phyloP scores from a whole-genome alignment of 2,797 vertebrate genomes.

The Ficedula albicollis region DNA sequence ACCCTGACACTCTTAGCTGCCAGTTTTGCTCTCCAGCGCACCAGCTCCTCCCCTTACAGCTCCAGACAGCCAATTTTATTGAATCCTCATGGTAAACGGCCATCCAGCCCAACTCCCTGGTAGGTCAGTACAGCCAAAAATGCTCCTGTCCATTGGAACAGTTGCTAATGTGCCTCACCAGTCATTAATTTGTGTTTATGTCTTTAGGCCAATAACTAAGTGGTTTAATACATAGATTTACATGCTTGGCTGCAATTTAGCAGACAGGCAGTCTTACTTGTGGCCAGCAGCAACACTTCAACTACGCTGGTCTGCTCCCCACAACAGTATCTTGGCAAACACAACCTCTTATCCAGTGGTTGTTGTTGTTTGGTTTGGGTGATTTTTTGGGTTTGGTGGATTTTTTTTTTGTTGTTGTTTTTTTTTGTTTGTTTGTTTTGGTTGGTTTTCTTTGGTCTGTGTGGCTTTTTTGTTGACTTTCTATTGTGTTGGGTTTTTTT shows the following conservation, averaged over 20 bases:
- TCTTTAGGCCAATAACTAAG: not conserved
- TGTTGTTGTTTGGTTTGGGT: not conserved
- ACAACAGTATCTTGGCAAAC: not conserved
- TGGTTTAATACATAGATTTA: not conserved
- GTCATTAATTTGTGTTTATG: not conserved
- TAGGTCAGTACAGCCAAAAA: not conserved
- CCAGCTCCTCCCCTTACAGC: not conserved
- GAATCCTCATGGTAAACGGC: accelerated
- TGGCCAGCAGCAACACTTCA: not conserved
- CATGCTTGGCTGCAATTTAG: not conserved
- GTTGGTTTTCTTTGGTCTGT: not conserved
- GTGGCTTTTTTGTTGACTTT: not conserved
- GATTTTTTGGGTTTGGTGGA: not conserved
- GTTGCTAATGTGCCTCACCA: not conserved
- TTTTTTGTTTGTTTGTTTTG: not conserved
- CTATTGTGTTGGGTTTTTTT: too few species aligned
- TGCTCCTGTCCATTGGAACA: not conserved
- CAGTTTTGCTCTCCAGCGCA: not conserved
- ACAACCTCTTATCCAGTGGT: not conserved
- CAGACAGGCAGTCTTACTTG: not conserved
- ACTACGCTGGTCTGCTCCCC: not conserved
- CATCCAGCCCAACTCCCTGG: not conserved
- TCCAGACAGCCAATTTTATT: not conserved
- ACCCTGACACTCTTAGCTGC: not conserved
- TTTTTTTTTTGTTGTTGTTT: too few species aligned